Conservation (phyloP, 23 tunicate genomes). For the Trididemnum clinides region DNA sequence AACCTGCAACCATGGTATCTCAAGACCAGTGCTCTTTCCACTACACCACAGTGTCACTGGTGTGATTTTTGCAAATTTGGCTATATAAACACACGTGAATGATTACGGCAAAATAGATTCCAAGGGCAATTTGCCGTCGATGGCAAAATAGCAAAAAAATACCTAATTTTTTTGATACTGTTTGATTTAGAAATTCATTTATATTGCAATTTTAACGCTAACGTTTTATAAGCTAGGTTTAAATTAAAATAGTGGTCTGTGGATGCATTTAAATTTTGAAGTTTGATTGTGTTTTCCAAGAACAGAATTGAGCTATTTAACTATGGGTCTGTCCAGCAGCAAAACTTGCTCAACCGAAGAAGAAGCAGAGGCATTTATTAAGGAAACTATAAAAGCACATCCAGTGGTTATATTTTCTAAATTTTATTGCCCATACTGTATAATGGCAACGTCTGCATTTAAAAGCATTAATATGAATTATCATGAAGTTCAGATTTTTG, state of each 20-base stretch:
- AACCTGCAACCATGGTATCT: no score
- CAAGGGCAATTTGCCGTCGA: no score
- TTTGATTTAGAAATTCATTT: not conserved
- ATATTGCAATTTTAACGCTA: no score
- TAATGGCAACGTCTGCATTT: slow-evolving; percentile 11
- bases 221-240: no score
- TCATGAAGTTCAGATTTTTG: not conserved
- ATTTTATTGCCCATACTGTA: slow-evolving; percentile 28
- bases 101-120: no score
- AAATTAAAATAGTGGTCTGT: not conserved
- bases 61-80: no score
- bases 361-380: slow-evolving; percentile 33
- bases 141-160: not conserved
- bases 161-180: not conserved
- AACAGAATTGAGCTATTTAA: not conserved
- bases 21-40: no score
- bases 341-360: not conserved
- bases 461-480: not conserved
- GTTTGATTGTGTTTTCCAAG: no score
- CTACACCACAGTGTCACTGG: no score
- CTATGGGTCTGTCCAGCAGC: slow-evolving; percentile 14
- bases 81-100: no score
- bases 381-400: not conserved
- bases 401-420: slow-evolving; percentile 30
- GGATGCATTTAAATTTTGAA: not conserved